These are phyloP conservation scores for Melanerpes aurifrons DNA, from an alignment of 2,113 vertebrate species.

Conservation along the genomic window DNA sequence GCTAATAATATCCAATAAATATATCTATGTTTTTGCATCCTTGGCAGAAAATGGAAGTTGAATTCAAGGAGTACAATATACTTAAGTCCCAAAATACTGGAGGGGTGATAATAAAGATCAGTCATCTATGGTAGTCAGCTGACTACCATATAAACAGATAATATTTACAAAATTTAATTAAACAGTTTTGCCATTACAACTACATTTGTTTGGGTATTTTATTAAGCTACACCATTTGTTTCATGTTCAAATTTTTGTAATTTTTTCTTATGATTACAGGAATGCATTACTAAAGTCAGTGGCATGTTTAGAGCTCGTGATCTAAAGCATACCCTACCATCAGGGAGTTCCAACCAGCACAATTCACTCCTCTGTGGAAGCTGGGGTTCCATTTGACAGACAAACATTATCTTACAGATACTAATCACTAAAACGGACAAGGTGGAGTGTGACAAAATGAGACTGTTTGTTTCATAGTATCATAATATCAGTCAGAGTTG, in stretches of 20 bases:
- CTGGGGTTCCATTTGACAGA: background rate
- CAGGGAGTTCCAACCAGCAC: background rate
- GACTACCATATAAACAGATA: background rate
- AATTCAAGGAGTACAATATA: background rate
- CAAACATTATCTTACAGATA: background rate
- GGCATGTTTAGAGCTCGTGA: background rate
- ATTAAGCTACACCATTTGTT: background rate
- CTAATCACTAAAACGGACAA: background rate
- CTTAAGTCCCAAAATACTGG: background rate
- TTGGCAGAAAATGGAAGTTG: background rate
- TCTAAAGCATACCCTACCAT: background rate
- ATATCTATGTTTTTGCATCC: background rate
- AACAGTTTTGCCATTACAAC: background rate
- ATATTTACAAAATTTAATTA: background rate
- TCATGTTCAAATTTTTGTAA: background rate
- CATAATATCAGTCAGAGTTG: no score
- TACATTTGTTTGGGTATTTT: background rate
- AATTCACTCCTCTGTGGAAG: background rate
- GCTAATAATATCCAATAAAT: background rate
- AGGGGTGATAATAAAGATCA: background rate
- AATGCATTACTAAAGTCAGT: background rate
- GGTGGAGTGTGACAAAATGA: background rate
- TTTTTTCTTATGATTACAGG: background rate
- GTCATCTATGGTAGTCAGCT: background rate
- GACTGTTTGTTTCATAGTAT: fast-evolving